phyloP scores from a whole-genome alignment of 2,113 vertebrate genomes.

The Empidonax alnorum region DNA sequence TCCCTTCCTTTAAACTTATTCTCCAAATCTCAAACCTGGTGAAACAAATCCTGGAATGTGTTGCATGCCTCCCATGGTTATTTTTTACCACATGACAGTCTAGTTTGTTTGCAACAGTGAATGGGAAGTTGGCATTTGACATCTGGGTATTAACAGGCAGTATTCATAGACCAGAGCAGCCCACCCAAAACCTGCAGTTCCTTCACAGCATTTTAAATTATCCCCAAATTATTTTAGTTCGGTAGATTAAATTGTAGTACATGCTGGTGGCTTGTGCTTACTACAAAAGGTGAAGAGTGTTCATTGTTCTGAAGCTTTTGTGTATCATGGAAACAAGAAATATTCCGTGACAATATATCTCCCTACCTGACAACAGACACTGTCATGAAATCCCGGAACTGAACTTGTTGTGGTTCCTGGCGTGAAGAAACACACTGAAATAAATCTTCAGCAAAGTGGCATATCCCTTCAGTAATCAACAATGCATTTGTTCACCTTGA shows the following conservation, averaged over 20 bases:
- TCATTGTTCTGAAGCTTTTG: background rate
- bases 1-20: background rate
- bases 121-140: background rate
- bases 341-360: background rate
- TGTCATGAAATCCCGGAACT: background rate
- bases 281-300: background rate
- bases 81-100: background rate
- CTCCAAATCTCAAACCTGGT: background rate
- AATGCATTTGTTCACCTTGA: background rate
- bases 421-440: background rate
- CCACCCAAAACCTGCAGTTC: background rate
- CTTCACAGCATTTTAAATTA: background rate
- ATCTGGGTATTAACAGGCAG: background rate
- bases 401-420: background rate
- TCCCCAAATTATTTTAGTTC: background rate
- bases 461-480: background rate
- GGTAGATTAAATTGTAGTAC: background rate
- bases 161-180: background rate
- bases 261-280: background rate
- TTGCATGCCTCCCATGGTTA: background rate
- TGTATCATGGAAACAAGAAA: background rate
- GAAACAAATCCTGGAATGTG: background rate
- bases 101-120: background rate
- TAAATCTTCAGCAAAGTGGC: background rate
- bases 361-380: background rate